These are phyloP conservation scores for Melanostoma scalare DNA, from an alignment of 2,888 invertebrate species.

Conservation along the genomic window DNA sequence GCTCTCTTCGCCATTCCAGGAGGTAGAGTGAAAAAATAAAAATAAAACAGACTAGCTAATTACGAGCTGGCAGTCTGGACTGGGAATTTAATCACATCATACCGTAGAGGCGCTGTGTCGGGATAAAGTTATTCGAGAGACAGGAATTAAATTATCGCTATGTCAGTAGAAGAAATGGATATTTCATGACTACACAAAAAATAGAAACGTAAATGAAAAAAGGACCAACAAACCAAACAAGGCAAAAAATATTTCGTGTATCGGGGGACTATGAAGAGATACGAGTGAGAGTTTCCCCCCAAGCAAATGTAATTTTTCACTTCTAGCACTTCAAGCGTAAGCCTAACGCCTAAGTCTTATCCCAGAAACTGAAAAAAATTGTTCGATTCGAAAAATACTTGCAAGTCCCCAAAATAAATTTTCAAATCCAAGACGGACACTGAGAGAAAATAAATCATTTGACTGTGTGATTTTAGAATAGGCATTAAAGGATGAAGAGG, in stretches of 20 bases:
- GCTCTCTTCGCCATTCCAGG: not conserved
- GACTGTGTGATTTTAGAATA: conserved; percentile 5
- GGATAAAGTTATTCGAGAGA: conserved; percentile 33
- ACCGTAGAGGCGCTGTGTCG: not conserved
- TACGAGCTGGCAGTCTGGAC: conserved; percentile 37
- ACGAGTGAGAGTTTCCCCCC: not conserved
- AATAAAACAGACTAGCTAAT: conserved; percentile 25
- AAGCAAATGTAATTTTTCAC: conserved; percentile 45
- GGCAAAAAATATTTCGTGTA: conserved; percentile 27
- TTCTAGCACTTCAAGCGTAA: conserved; percentile 27
- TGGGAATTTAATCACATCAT: conserved; percentile 46
- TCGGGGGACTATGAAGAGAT: conserved; percentile 16
- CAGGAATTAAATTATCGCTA: conserved; percentile 49
- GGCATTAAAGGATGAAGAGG: not conserved
- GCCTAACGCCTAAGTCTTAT: conserved; percentile 25
- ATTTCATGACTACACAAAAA: conserved; percentile 9
- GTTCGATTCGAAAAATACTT: not conserved
- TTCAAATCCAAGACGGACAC: not conserved
- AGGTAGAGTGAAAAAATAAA: not conserved
- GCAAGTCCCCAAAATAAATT: conserved; percentile 9
- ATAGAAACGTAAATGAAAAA: not conserved
- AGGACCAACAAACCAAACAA: not conserved
- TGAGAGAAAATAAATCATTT: conserved; percentile 9
- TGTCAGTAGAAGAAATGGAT: conserved; percentile 11
- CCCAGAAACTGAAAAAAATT: conserved; percentile 16